Base-by-base conservation (phyloP, 2,888 invertebrate species). In the Muschampia plurimacula region DNA sequence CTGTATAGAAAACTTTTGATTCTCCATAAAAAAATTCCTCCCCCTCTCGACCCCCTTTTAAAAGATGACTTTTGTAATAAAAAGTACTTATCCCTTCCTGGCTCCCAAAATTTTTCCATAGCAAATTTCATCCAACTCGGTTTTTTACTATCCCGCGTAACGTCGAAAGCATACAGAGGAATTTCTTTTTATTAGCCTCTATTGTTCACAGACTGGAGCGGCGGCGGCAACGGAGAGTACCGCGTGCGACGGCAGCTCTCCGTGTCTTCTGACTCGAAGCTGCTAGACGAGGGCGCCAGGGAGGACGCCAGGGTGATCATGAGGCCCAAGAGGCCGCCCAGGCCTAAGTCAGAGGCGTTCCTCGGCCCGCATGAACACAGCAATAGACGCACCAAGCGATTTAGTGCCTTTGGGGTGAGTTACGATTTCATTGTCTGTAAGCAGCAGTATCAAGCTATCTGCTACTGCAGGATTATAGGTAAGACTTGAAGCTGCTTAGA, bases 331-430 rank as follows among this genome's bases (percentile, higher is more conserved):
- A 97, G 98, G 93, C 98, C 98, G 80, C 98, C 98, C 79, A 96
- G 99, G 95, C 99, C 99, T 84, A 98, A 99, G 92, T 99, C 99
- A 28, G 99, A 99, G 95, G 98, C 98, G 78, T 98, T 98, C 93
- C 96, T 98, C 82, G 97, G 97, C 81, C 96, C 93, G 9, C 96
- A 93, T 95, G 96, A 96, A 86, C 96, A 96, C 90, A 95, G 96
- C 81, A 96, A 97, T 92, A 95, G 98, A 92, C 96, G 97, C 90
- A 97, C 97, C 86, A 99, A 99, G 95, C 96, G 99, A 91, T 98
- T 98, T 95, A 98, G 98, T 89, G 99, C 99, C 91, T 99, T 99
- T 95, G 98, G 98, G 96, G 99, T 99, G 91, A 96, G 97, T 95
- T 15, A 9, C n/a, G 22, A 1, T 22, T 22, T 22, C 22, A 22